Conservation (phyloP, 2,797 vertebrate genomes). For the Acanthopagrus latus region DNA sequence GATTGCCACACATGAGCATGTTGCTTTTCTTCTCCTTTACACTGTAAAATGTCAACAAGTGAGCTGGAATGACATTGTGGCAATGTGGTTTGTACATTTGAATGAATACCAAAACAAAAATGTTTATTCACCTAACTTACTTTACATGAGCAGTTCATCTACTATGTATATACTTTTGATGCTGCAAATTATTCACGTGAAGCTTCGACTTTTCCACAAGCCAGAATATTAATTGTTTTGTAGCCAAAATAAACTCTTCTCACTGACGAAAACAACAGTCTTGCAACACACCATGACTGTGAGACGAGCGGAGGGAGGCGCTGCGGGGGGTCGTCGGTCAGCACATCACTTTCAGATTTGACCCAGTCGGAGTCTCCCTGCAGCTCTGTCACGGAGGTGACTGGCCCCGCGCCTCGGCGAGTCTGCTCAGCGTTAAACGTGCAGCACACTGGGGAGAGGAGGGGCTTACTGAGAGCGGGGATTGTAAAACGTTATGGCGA, state of each 20-base stretch:
- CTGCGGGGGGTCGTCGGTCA: conserved; percentile 2
- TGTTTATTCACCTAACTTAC: not conserved
- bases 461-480: conserved; percentile 66
- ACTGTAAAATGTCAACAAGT: not conserved
- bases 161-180: too few species aligned
- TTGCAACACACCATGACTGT: conserved; percentile 18
- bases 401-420: conserved; percentile 21
- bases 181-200: not conserved
- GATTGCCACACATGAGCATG: not conserved
- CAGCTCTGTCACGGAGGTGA: conserved; percentile 19
- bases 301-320: not conserved
- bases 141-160: not conserved
- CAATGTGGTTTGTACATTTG: too few species aligned
- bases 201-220: too few species aligned
- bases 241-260: conserved; percentile 4
- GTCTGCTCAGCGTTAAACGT: conserved; percentile 62
- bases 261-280: not conserved
- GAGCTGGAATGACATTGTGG: not conserved
- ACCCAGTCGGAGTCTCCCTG: conserved; percentile 19
- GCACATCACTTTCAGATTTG: conserved; percentile 11
- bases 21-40: not conserved
- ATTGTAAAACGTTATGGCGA: conserved; percentile 74
- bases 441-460: conserved; percentile 39
- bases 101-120: not conserved
- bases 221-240: not conserved